Evolutionary conservation across 1,140 invertebrate species (phyloP).

Genomic region (Brachionus koreanus): DNA sequence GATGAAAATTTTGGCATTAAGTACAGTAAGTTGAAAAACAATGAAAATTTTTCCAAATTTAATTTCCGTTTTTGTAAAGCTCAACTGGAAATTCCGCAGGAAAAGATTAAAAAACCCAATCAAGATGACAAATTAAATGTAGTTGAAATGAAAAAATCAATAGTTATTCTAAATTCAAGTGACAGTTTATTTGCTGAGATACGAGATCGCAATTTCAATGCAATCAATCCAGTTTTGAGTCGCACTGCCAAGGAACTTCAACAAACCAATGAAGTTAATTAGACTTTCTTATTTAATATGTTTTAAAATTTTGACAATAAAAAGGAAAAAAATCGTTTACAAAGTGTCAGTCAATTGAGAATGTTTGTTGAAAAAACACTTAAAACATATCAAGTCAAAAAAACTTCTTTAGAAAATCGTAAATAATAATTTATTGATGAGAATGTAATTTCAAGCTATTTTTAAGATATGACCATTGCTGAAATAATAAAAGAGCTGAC

Average conservation of each 20-base stretch:
- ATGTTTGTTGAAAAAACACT: conserved; percentile 84
- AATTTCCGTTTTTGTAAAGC: conserved; percentile 61
- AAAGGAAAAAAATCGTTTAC: conserved; percentile 43
- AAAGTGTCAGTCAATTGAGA: conserved; percentile 73
- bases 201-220: conserved; percentile 88
- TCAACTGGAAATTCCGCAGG: conserved; percentile 75
- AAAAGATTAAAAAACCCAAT: conserved; percentile 66
- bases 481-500: conserved; percentile 71
- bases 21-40: background rate
- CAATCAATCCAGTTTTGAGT: conserved; percentile 76
- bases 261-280: conserved; percentile 36
- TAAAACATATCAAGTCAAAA: conserved; percentile 74
- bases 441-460: background rate
- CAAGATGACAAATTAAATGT: conserved; percentile 43
- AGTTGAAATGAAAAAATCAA: conserved; percentile 50
- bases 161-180: conserved; percentile 79
- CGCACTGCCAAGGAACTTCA: conserved; percentile 70
- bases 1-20: conserved; percentile 79
- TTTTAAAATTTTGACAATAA: background rate
- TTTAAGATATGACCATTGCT: conserved; percentile 70
- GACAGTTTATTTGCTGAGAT: conserved; percentile 81
- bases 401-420: conserved; percentile 73
- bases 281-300: background rate
- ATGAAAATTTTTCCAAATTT: background rate
- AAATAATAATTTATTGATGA: conserved; percentile 46